Conservation (phyloP, 2,888 invertebrate genomes). For the Epistrophella euchroma region DNA sequence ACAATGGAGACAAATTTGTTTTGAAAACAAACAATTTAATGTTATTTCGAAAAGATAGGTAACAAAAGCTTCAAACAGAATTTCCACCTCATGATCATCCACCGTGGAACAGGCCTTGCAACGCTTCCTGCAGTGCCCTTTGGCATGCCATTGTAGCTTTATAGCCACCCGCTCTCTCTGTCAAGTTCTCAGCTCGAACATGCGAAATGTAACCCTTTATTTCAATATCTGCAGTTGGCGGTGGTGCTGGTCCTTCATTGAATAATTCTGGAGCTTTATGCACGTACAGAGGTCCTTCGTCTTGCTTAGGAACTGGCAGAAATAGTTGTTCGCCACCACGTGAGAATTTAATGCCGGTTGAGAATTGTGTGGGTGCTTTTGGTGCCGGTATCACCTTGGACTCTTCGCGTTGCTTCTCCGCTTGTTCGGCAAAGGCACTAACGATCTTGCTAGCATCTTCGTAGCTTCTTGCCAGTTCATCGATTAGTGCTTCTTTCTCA, state of each 20-base stretch:
- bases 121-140: conserved; percentile 94
- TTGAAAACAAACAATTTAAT: conserved; percentile 38
- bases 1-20: background rate
- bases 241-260: conserved; percentile 90
- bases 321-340: conserved; percentile 87
- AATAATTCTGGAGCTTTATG: conserved; percentile 87
- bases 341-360: conserved; percentile 93
- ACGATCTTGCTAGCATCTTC: conserved; percentile 95
- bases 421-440: conserved; percentile 90
- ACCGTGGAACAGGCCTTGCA: conserved; percentile 87
- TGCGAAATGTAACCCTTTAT: conserved; percentile 89
- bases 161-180: conserved; percentile 95
- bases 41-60: conserved; percentile 15
- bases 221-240: conserved; percentile 87
- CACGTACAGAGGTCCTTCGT: conserved; percentile 90
- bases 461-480: conserved; percentile 97
- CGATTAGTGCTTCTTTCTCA: conserved; percentile 96
- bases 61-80: background rate
- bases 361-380: conserved; percentile 88
- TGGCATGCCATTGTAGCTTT: conserved; percentile 92
- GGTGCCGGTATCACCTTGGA: conserved; percentile 82
- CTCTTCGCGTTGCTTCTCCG: conserved; percentile 88
- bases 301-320: conserved; percentile 88
- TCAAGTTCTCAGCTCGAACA: conserved; percentile 89
- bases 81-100: conserved; percentile 24